Percentiles rank a stretch among this genome's conserved stretches.
phyloP scores from a whole-genome alignment of 2,113 vertebrate genomes.

The Recurvirostra avosetta region DNA sequence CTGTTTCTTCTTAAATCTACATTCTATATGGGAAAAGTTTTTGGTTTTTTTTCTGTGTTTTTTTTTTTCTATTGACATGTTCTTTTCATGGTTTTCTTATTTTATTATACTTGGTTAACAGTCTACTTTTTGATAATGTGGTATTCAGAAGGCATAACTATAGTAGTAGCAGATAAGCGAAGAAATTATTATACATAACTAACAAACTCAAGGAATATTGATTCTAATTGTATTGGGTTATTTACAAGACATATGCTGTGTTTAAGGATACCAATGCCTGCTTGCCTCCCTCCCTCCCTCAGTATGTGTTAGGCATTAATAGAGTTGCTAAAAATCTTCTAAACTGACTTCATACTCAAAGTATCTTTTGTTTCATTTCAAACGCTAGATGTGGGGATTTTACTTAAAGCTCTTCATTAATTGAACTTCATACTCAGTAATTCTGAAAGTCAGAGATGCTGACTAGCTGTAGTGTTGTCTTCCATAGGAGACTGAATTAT shows the following conservation, averaged over 20 bases:
- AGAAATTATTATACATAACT: not conserved
- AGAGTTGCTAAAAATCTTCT: not conserved
- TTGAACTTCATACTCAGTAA: not conserved
- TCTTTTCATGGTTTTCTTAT: not conserved
- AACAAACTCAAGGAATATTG: not conserved
- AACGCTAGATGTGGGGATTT: not conserved
- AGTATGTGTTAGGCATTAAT: not conserved
- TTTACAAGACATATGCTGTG: not conserved
- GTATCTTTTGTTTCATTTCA: not conserved
- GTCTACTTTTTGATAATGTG: not conserved
- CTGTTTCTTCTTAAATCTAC: not conserved
- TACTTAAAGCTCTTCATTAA: slow-evolving; percentile 10
- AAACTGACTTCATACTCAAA: not conserved
- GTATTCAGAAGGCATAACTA: not conserved
- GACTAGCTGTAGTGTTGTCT: not conserved
- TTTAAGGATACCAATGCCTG: not conserved
- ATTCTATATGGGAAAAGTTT: not conserved
- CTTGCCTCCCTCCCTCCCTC: not conserved
- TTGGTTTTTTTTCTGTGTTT: not conserved
- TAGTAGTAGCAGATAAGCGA: not conserved
- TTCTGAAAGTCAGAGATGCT: not conserved
- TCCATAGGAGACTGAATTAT: not conserved
- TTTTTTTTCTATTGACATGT: not conserved
- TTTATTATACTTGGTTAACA: not conserved
- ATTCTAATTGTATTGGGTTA: not conserved